Percentiles rank a stretch among this genome's conserved stretches.
Evolutionary conservation across 2,113 vertebrate species (phyloP).

Genomic region (Nerophis ophidion): DNA sequence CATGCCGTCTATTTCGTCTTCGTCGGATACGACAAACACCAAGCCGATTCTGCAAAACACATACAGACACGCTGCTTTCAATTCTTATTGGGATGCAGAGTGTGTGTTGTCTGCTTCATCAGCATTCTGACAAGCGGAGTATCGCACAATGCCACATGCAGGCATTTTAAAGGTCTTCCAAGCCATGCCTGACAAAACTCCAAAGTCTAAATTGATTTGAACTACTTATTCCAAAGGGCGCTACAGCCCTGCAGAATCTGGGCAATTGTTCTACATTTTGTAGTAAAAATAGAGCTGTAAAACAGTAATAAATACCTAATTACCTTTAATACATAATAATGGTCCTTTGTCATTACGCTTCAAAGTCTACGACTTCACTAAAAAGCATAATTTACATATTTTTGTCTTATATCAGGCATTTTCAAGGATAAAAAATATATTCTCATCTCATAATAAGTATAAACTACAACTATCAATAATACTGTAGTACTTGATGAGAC

Average conservation of each 20-base stretch:
- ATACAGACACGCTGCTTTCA: neutral
- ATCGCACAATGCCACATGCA: constrained; percentile 19
- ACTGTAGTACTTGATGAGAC: too few species aligned
- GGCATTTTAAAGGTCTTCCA: constrained; percentile 28
- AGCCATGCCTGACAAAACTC: constrained; percentile 29
- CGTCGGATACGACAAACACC: constrained; percentile 89
- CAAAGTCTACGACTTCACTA: too few species aligned
- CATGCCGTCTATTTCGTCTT: constrained; percentile 85
- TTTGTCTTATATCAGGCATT: too few species aligned
- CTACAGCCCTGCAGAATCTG: neutral
- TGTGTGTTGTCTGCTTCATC: constrained; percentile 22
- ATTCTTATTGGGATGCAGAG: constrained; percentile 27
- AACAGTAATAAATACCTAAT: too few species aligned
- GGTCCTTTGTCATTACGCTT: too few species aligned
- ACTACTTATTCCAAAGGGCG: neutral
- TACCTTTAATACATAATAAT: too few species aligned
- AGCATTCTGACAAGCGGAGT: constrained; percentile 36
- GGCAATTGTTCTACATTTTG: too few species aligned
- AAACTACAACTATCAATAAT: too few species aligned
- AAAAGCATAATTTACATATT: too few species aligned
- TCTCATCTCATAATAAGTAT: too few species aligned
- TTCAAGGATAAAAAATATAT: too few species aligned
- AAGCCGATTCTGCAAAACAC: constrained; percentile 75
- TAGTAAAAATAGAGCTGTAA: too few species aligned
- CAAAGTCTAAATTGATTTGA: constrained; percentile 31